Evolutionary conservation across 2,888 invertebrate species (phyloP).

Genomic region (Entomobrya multifasciata): DNA sequence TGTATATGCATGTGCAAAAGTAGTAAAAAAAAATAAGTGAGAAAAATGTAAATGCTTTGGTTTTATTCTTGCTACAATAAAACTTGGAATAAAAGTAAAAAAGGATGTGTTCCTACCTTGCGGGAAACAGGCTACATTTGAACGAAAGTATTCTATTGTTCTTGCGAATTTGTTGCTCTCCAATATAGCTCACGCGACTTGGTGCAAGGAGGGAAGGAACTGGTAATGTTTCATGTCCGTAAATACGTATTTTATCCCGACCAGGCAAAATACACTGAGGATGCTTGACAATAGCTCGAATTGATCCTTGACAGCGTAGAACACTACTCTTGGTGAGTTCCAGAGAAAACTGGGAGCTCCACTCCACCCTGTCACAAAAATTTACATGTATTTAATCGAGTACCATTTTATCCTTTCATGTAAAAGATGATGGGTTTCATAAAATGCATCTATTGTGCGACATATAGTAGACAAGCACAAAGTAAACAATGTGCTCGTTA

Average conservation of each 20-base stretch:
- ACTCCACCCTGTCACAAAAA: constrained; percentile 76
- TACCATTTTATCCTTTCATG: not conserved
- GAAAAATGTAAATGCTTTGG: no score
- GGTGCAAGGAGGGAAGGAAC: constrained; percentile 78
- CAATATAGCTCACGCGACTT: constrained; percentile 78
- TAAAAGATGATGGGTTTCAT: not conserved
- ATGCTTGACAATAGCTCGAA: constrained; percentile 73
- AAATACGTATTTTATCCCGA: constrained; percentile 78
- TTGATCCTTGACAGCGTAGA: constrained; percentile 76
- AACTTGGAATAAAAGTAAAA: no score
- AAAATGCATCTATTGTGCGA: not conserved
- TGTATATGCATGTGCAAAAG: no score
- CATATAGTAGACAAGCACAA: not conserved
- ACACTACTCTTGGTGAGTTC: constrained; percentile 74
- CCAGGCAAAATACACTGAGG: constrained; percentile 77
- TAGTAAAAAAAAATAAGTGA: no score
- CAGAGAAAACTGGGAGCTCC: constrained; percentile 78
- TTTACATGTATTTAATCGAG: not conserved
- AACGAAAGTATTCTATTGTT: constrained; percentile 73
- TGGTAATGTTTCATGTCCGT: constrained; percentile 77
- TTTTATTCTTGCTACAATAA: no score
- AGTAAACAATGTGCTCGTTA: not conserved
- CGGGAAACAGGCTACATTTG: constrained; percentile 77
- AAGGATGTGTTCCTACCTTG: constrained; percentile 74
- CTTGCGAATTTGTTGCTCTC: constrained; percentile 77